Conservation (phyloP, 2,113 vertebrate genomes). For the Rattus norvegicus region GRCr8 NC_086039.1:141034501-141035000, state of each 20-base stretch:
- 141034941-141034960: not conserved
- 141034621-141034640: not conserved
- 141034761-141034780: not conserved
- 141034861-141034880: not conserved
- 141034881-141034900: not conserved
- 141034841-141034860: constrained; percentile 1
- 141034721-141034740: constrained; percentile 24
- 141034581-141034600: not conserved
- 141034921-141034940: not conserved
- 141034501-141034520: no score
- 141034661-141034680: not conserved
- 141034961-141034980: not conserved
- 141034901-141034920: not conserved
- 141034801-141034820: not conserved
- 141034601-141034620: not conserved
- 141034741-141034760: not conserved
- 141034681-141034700: not conserved
- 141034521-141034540: no score
- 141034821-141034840: not conserved
- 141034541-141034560: no score
- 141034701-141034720: not conserved
- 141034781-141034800: not conserved
- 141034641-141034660: constrained; percentile 1
- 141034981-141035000: not conserved
- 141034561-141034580: not conserved